Percentiles rank a stretch among this genome's conserved stretches.
These are phyloP conservation scores for Callorhinus ursinus DNA, from an alignment of 2,113 vertebrate species.

Conservation along the genomic window DNA sequence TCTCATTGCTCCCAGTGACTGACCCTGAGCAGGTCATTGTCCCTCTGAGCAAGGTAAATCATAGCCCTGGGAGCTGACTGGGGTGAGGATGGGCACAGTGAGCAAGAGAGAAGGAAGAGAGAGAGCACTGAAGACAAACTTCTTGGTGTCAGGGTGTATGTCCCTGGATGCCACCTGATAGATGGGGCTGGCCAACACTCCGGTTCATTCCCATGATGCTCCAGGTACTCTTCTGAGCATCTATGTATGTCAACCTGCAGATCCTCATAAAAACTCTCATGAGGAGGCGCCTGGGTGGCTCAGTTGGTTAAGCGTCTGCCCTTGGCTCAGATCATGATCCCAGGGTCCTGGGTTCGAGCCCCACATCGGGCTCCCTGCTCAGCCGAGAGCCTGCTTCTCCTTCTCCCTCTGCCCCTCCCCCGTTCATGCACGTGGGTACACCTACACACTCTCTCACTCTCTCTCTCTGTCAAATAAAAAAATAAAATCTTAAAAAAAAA, in stretches of 20 bases:
- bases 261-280: neutral
- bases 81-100: neutral
- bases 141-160: neutral
- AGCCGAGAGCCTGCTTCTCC: neutral
- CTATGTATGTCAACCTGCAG: neutral
- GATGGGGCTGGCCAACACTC: too few species aligned
- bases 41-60: neutral
- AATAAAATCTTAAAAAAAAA: neutral
- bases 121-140: neutral
- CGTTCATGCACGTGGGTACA: neutral
- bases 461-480: too few species aligned
- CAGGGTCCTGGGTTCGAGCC: neutral
- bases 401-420: neutral
- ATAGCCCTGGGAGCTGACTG: neutral
- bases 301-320: neutral
- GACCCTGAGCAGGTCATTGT: neutral
- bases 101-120: neutral
- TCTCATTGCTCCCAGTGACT: neutral
- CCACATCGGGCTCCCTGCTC: too few species aligned
- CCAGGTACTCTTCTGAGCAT: neutral
- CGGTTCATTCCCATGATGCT: fast-evolving
- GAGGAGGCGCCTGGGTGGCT: neutral
- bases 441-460: neutral
- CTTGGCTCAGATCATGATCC: neutral
- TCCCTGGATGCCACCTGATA: neutral